Conservation (phyloP, 23 tunicate species). For the Botrylloides violaceus region DNA sequence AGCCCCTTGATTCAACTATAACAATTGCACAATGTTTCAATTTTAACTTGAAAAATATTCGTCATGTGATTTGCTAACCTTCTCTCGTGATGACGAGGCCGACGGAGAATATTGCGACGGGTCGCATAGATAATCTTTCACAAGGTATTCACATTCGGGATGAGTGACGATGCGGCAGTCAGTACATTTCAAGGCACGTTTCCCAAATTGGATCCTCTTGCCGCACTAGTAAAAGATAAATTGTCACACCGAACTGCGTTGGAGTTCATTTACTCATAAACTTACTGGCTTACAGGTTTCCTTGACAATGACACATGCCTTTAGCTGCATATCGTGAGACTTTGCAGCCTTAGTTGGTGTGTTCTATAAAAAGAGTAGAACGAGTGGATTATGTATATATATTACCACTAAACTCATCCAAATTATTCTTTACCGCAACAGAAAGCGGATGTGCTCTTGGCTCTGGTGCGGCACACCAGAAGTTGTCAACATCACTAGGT, state of each 20-base stretch:
- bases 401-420: too few species aligned
- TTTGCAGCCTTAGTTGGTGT: constrained; percentile 18
- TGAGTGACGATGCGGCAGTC: constrained; percentile 70
- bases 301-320: constrained; percentile 80
- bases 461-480: constrained; percentile 59
- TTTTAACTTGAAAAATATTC: not conserved
- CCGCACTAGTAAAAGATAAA: constrained; percentile 63
- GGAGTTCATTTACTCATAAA: not conserved
- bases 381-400: too few species aligned
- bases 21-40: not conserved
- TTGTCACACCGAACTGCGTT: not conserved
- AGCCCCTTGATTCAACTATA: not conserved
- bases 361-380: not conserved
- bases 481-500: constrained; percentile 59
- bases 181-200: constrained; percentile 70
- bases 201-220: constrained; percentile 78
- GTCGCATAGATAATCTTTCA: constrained; percentile 38
- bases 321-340: constrained; percentile 51
- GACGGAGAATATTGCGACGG: constrained; percentile 40
- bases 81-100: constrained; percentile 1
- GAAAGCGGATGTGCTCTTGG: constrained; percentile 32
- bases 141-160: constrained; percentile 55
- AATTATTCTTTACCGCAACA: too few species aligned
- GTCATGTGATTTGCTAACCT: constrained; percentile 23
- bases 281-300: constrained; percentile 81